Conservation (phyloP, 2,113 vertebrate species). For the Ptilorrhoa leucosticta region DNA sequence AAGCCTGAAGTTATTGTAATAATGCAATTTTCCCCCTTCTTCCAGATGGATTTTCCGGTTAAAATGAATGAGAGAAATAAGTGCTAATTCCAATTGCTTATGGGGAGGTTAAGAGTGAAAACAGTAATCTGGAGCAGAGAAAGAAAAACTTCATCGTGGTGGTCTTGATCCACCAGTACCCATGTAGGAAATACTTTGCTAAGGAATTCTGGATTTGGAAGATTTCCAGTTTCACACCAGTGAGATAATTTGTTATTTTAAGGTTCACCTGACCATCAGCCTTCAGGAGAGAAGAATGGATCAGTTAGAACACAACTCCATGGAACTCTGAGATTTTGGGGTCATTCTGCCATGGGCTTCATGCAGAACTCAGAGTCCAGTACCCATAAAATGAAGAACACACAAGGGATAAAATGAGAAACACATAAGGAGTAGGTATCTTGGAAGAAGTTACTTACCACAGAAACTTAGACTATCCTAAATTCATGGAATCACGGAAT, state of each 20-base stretch:
- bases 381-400: not conserved
- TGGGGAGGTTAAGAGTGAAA: not conserved
- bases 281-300: not conserved
- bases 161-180: not conserved
- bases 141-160: not conserved
- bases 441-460: not conserved
- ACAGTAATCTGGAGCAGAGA: not conserved
- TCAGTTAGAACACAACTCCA: not conserved
- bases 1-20: not conserved
- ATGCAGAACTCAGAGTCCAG: not conserved
- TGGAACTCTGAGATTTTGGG: not conserved
- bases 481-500: not conserved
- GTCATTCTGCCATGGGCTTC: not conserved
- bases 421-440: fast-evolving
- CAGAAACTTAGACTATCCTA: not conserved
- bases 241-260: not conserved
- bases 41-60: not conserved
- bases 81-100: not conserved
- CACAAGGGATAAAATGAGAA: not conserved
- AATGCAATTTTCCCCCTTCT: fast-evolving
- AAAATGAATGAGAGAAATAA: not conserved
- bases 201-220: not conserved
- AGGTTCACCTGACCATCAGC: not conserved
- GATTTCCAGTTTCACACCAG: not conserved
- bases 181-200: too few relatives aligned